A percentile compares a stretch with the other conserved stretches of the same genome.
phyloP scores from a whole-genome alignment of 2,113 vertebrate species.

The Motacilla tschutschensis region DNA sequence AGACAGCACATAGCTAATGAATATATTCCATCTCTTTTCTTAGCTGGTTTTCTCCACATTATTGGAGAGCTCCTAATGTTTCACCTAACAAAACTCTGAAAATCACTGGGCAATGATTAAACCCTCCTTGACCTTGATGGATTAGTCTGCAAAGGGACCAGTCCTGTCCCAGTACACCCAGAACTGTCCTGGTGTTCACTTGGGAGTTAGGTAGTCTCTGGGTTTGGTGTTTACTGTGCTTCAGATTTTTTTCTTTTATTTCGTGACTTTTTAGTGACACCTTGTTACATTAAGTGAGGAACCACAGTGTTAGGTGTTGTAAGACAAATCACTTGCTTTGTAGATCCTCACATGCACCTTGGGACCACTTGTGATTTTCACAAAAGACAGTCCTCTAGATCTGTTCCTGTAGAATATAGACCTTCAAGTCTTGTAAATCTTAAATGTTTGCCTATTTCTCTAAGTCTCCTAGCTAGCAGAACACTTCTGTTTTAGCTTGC shows the following conservation, averaged over 20 bases:
- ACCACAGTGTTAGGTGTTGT: neutral
- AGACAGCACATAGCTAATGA: neutral
- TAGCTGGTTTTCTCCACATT: neutral
- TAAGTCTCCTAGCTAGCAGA: neutral
- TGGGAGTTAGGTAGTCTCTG: neutral
- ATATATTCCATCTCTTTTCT: neutral
- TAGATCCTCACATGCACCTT: neutral
- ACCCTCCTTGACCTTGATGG: neutral
- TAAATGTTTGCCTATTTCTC: neutral
- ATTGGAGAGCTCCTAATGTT: neutral
- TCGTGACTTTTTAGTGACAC: neutral
- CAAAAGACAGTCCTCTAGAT: neutral
- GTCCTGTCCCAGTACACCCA: neutral
- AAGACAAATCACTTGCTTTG: neutral
- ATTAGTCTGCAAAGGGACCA: neutral
- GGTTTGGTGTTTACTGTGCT: neutral
- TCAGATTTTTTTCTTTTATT: no score
- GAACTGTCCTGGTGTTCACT: neutral
- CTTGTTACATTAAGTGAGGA: neutral
- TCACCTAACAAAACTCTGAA: neutral
- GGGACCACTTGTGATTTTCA: neutral
- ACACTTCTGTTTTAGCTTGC: neutral
- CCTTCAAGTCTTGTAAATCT: neutral
- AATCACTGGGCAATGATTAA: neutral
- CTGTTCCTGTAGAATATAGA: neutral